Evolutionary conservation across 2,113 vertebrate genomes (phyloP), one percentile per base, ranked within the genome.

Genomic region (Xenopus laevis): DNA sequence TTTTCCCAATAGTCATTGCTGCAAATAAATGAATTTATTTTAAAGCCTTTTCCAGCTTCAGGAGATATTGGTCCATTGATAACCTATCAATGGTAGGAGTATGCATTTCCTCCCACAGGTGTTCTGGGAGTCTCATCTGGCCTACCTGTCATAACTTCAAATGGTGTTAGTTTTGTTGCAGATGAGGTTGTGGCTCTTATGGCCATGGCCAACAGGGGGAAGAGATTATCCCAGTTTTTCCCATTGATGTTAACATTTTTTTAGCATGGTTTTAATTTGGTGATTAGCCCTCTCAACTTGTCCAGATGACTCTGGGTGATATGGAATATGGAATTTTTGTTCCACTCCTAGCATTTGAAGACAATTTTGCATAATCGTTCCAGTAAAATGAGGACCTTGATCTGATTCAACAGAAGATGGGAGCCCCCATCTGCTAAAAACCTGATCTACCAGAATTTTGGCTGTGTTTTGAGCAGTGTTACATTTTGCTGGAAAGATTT

Each of bases 111-210:
- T 21, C 17, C 65, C 65, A 50, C 7, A 67, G 17, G 13, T 67
- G 9, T 13, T 67, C 65, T 67, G 65, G 44, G 9, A 50, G 17
- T 21, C 18, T 23, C 45, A 4, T 50, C 2, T 47, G 4, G 44
- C 20, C 65, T 67, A 6, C 65, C 65, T 47, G 65, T 67, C 65
- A 67, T 50, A 20, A 67, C 45, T 67, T 52, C 8, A 50, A 67
- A 67, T 20, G 65, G 44, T 20, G 45, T 52, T 8, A 50, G 3
- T 17, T 21, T 44, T 3, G 65, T 67, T 13, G 45, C n/a, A 20
- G 44, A 67, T 1, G 65, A 50, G 6, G 44, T 44, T 7, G 44
- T 67, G 12, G 45, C 65, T 45, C 63, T n/a, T 17, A 65, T 65
- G 1, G 40, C 63, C 33, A 65, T 65, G 8, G 63, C 13, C 17